phyloP scores from a whole-genome alignment of 37 sponge, comb jelly and placozoan genomes.

The Bolinopsis microptera region DNA sequence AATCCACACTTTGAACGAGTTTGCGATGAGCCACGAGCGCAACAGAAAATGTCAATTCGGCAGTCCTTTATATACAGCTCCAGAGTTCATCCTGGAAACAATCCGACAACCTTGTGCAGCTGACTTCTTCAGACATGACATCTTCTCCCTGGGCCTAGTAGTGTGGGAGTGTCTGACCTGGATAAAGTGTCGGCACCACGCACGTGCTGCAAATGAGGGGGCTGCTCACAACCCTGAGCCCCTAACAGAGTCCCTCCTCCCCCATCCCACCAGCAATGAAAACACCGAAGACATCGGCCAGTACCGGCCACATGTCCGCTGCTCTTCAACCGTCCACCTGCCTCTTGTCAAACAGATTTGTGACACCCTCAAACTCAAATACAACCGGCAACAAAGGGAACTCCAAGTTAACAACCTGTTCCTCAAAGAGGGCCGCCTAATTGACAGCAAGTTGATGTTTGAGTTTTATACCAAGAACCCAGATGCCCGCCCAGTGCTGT shows the following conservation, averaged over 20 bases:
- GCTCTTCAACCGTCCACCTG: not conserved
- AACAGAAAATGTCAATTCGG: not conserved
- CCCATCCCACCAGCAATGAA: not conserved
- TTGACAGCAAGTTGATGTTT: not conserved
- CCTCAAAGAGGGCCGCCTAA: not conserved
- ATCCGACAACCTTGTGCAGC: not conserved
- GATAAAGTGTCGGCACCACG: not conserved
- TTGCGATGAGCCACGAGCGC: not conserved
- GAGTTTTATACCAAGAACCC: conserved; percentile 14
- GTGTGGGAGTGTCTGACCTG: conserved; percentile 58
- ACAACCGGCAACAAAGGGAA: not conserved
- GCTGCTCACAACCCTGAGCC: not conserved
- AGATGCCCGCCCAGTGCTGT: not conserved
- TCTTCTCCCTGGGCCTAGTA: conserved; percentile 5
- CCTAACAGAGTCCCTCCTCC: not conserved
- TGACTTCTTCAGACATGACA: conserved; percentile 25
- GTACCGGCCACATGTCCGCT: not conserved
- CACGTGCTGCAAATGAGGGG: not conserved
- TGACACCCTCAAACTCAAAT: not conserved
- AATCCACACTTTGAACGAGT: not conserved
- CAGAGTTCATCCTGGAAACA: conserved; percentile 28
- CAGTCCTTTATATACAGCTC: conserved; percentile 10
- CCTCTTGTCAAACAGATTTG: conserved; percentile 12
- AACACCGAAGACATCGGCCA: conserved; percentile 3
- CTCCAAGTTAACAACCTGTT: not conserved